Evolutionary conservation across 1,140 invertebrate species (phyloP).

Genomic region (Macrocentrus cingulum): DNA sequence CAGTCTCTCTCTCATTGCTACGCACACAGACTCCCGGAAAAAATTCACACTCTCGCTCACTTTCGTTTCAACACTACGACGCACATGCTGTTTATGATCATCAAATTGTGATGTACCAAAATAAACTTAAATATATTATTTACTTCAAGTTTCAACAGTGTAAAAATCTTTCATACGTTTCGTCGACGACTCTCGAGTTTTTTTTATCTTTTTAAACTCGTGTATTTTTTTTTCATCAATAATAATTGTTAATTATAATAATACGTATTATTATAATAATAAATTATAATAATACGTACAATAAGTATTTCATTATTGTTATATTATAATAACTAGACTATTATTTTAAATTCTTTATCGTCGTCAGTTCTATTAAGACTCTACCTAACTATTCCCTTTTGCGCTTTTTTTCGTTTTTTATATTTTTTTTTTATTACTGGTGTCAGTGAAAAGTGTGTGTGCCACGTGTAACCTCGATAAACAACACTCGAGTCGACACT

Average conservation of each 20-base stretch:
- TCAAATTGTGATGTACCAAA: slow-evolving; percentile 59
- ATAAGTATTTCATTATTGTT: slow-evolving; percentile 56
- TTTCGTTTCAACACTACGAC: too few relatives aligned
- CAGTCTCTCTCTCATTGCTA: slow-evolving; percentile 27
- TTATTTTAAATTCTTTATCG: too few relatives aligned
- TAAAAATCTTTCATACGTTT: slow-evolving; percentile 56
- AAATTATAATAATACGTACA: slow-evolving; percentile 55
- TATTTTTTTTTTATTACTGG: background rate
- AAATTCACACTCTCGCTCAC: slow-evolving; percentile 38
- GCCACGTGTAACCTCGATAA: slow-evolving; percentile 3
- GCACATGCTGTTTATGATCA: too few relatives aligned
- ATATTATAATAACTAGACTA: slow-evolving; percentile 52
- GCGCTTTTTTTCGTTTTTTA: background rate
- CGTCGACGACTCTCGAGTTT: slow-evolving; percentile 13
- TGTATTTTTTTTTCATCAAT: slow-evolving; percentile 45
- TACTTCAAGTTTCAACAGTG: slow-evolving; percentile 60
- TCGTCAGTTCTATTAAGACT: slow-evolving; percentile 8
- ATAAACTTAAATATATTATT: slow-evolving; percentile 61
- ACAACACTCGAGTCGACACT: slow-evolving; percentile 29
- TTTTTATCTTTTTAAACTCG: slow-evolving; percentile 35
- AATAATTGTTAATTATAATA: too few relatives aligned
- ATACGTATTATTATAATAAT: too few relatives aligned
- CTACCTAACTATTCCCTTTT: slow-evolving; percentile 49
- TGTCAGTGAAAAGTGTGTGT: slow-evolving; percentile 13
- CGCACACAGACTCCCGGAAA: slow-evolving; percentile 8